Percentiles rank a stretch among this genome's conserved stretches.
Evolutionary conservation across 2,797 vertebrate species (phyloP).

Genomic region (Novumbra hubbsi): DNA sequence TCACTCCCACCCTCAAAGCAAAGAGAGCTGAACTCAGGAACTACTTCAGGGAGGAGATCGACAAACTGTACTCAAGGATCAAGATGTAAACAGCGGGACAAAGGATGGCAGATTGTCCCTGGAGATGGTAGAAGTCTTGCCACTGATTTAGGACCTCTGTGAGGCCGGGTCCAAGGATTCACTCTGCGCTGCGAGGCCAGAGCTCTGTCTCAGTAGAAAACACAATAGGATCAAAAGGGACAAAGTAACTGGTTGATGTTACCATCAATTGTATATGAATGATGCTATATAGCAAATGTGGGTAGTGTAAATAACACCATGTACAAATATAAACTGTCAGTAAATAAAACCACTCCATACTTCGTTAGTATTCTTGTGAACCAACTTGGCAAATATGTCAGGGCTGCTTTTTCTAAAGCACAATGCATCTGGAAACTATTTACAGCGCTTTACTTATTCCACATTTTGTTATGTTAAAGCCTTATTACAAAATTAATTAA

Average conservation of each 20-base stretch:
- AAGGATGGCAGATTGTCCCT: neutral
- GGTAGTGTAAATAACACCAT: constrained; percentile 2
- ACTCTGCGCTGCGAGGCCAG: neutral
- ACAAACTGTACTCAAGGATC: constrained; percentile 84
- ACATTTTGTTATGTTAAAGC: no score
- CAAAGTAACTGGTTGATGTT: neutral
- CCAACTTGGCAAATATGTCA: neutral
- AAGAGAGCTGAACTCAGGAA: constrained; percentile 85
- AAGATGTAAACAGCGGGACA: constrained; percentile 63
- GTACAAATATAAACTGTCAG: neutral
- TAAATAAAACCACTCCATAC: neutral
- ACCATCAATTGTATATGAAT: neutral
- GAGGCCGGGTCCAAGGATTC: neutral
- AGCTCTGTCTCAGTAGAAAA: neutral
- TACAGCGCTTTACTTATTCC: no score
- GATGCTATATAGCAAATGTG: neutral
- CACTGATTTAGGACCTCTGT: neutral
- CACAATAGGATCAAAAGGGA: constrained; percentile 4
- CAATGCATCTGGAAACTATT: no score
- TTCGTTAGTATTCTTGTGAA: neutral
- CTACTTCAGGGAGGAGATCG: constrained; percentile 83
- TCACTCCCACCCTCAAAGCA: constrained; percentile 94
- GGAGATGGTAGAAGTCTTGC: neutral
- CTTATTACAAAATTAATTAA: no score
- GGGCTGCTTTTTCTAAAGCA: neutral